phyloP scores from a whole-genome alignment of 2,797 vertebrate species.

The Rhyacichthys aspro region DNA sequence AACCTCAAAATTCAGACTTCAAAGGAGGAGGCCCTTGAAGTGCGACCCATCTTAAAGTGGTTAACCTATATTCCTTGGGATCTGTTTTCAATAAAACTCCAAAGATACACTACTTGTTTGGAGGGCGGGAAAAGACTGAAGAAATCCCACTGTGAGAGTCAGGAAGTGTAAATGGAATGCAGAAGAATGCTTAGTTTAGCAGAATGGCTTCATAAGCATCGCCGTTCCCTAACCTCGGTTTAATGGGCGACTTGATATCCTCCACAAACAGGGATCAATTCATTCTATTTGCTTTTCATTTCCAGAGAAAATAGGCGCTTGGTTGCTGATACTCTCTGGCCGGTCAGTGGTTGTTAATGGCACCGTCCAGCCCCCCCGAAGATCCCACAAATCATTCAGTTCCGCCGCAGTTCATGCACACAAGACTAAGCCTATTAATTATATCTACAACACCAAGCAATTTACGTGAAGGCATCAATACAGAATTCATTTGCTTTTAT shows the following conservation, averaged over 20 bases:
- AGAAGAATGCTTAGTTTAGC: slow-evolving; percentile 26
- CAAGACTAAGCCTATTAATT: slow-evolving; percentile 29
- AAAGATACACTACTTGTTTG: slow-evolving; percentile 16
- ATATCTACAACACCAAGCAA: slow-evolving; percentile 26
- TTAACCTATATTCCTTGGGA: slow-evolving; percentile 10
- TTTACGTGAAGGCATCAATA: slow-evolving; percentile 9
- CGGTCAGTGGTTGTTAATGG: slow-evolving; percentile 15
- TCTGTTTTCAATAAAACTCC: slow-evolving; percentile 26
- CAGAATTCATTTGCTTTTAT: slow-evolving; percentile 25
- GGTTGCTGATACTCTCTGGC: slow-evolving; percentile 17
- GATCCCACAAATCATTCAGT: slow-evolving; percentile 18
- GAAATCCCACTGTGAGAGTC: neutral
- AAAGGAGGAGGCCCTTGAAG: slow-evolving; percentile 12
- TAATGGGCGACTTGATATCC: slow-evolving; percentile 34
- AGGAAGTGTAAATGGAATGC: slow-evolving; percentile 5
- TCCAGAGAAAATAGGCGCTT: slow-evolving; percentile 38
- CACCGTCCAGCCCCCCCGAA: neutral
- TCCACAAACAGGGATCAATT: slow-evolving; percentile 40
- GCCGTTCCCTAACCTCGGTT: slow-evolving; percentile 20
- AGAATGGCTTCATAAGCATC: slow-evolving; percentile 32
- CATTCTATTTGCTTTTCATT: slow-evolving; percentile 39
- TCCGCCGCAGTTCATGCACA: slow-evolving; percentile 13
- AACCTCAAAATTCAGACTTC: neutral
- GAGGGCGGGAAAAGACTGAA: slow-evolving; percentile 19
- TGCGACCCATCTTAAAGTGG: slow-evolving; percentile 3